A percentile compares a stretch with the other conserved stretches of the same genome.
These are phyloP conservation scores for Oreonectes daqikongensis DNA, from an alignment of 2,797 vertebrate species.

Conservation along the genomic window DNA sequence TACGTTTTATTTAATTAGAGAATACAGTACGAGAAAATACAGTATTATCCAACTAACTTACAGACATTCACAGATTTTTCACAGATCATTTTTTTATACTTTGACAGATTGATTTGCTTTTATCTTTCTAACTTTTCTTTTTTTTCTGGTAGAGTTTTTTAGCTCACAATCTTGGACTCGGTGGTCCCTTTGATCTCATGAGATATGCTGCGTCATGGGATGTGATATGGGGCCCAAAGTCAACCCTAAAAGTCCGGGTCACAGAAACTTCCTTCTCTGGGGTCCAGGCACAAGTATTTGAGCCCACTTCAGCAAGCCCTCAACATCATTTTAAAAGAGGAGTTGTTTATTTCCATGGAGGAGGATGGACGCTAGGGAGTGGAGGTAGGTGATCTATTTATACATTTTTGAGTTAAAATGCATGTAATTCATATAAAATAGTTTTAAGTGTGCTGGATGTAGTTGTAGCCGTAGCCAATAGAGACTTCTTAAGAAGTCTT, in stretches of 20 bases:
- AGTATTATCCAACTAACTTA: too few relatives aligned
- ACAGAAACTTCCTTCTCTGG: slow-evolving; percentile 83
- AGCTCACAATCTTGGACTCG: slow-evolving; percentile 83
- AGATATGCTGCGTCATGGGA: slow-evolving; percentile 81
- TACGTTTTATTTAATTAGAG: not conserved
- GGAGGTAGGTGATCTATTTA: slow-evolving; percentile 74
- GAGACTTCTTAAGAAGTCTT: too few relatives aligned
- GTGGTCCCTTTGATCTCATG: slow-evolving; percentile 82
- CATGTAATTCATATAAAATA: not conserved
- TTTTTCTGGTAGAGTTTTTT: slow-evolving; percentile 77
- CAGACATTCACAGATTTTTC: too few relatives aligned
- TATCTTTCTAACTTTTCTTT: not conserved
- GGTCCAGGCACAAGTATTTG: slow-evolving; percentile 86
- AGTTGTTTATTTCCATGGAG: slow-evolving; percentile 91
- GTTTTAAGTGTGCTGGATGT: not conserved
- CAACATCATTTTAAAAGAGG: slow-evolving; percentile 74
- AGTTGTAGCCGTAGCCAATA: not conserved
- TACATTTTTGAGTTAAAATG: not conserved
- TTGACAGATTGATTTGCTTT: too few relatives aligned
- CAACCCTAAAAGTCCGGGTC: slow-evolving; percentile 77
- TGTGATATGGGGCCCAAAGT: slow-evolving; percentile 79
- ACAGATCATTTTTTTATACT: too few relatives aligned
- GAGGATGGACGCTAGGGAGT: slow-evolving; percentile 91
- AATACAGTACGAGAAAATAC: not conserved
- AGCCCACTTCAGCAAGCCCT: slow-evolving; percentile 67